Conservation (phyloP, 2,113 vertebrate genomes). For the Dipodomys spectabilis region DNA sequence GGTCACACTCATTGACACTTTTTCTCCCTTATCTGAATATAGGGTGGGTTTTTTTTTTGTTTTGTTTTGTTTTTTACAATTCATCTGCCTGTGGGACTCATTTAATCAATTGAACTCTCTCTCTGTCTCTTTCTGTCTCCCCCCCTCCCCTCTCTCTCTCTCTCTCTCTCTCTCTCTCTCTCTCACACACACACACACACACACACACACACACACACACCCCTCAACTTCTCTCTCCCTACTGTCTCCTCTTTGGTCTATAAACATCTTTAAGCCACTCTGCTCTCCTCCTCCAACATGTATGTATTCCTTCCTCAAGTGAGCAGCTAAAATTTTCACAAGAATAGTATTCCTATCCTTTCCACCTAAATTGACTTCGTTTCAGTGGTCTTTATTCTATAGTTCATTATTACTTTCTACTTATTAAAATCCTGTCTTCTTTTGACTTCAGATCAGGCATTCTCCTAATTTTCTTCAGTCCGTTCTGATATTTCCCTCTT, state of each 20-base stretch:
- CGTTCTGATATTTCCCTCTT: neutral
- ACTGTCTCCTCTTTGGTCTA: neutral
- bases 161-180: no score
- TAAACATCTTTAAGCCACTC: neutral
- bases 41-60: neutral
- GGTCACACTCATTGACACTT: neutral
- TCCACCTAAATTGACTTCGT: neutral
- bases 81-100: neutral
- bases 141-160: no score
- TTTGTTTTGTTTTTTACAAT: neutral
- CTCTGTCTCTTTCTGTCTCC: neutral
- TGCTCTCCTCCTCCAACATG: neutral
- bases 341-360: neutral
- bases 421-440: neutral
- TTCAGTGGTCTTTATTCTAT: neutral
- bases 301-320: no score
- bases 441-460: neutral
- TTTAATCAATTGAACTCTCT: constrained; percentile 1
- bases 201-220: no score
- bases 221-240: neutral
- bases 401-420: neutral
- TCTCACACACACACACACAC: no score
- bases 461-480: neutral
- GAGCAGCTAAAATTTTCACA: neutral
- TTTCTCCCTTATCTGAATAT: neutral